Evolutionary conservation across 2,113 vertebrate genomes (phyloP).

Genomic region (Alexandromys fortis): DNA sequence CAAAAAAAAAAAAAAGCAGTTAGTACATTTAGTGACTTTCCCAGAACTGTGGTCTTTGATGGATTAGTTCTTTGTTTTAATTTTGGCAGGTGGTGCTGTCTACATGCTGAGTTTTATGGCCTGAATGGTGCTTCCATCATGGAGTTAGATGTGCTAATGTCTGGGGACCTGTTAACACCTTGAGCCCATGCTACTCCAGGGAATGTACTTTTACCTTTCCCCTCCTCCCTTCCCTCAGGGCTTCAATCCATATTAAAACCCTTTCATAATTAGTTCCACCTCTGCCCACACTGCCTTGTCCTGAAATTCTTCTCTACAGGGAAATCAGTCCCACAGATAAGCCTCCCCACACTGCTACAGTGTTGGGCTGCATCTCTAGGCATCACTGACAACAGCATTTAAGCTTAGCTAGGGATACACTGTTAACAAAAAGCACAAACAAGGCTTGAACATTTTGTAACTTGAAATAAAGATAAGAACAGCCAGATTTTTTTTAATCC

Average conservation of each 20-base stretch:
- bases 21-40: not conserved
- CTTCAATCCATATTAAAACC: not conserved
- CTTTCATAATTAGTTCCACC: not conserved
- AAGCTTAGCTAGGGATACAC: not conserved
- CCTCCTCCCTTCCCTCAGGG: too few species aligned
- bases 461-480: slow-evolving; percentile 45
- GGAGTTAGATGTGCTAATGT: not conserved
- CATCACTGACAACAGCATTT: not conserved
- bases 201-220: not conserved
- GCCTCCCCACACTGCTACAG: not conserved
- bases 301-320: not conserved
- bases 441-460: slow-evolving; percentile 40
- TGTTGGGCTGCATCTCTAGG: not conserved
- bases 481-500: not conserved
- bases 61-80: not conserved
- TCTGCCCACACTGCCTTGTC: not conserved
- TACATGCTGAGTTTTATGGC: not conserved
- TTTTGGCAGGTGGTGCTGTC: not conserved
- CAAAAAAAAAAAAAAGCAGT: not conserved
- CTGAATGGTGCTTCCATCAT: not conserved
- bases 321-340: not conserved
- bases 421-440: not conserved
- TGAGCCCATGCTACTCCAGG: not conserved
- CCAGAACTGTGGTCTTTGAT: not conserved
- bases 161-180: not conserved